Evolutionary conservation across 2,888 invertebrate genomes (phyloP).

Genomic region (Eupithecia subumbrata): DNA sequence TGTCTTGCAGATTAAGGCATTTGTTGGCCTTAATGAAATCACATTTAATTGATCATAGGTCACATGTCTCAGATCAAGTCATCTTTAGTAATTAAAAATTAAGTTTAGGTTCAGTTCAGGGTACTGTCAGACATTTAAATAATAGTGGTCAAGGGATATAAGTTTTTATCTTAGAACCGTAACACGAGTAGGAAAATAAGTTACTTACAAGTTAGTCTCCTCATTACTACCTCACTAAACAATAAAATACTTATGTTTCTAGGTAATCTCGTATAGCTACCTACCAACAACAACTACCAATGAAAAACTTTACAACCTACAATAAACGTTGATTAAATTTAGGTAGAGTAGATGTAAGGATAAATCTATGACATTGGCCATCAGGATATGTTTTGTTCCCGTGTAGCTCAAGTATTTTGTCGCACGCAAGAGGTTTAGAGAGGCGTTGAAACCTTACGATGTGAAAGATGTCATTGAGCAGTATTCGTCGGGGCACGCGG

Average conservation of each 20-base stretch:
- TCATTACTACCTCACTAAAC: slow-evolving; percentile 2
- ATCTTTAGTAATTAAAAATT: background rate
- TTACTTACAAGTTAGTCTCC: background rate
- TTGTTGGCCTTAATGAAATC: background rate
- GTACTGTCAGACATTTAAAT: background rate
- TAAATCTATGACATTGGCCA: slow-evolving; percentile 48
- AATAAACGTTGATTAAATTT: slow-evolving; percentile 17
- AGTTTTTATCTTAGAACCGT: background rate
- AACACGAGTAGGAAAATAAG: background rate
- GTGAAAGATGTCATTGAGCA: slow-evolving; percentile 98
- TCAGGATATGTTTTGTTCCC: slow-evolving; percentile 77
- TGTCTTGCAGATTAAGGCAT: slow-evolving; percentile 18
- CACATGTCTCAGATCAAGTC: background rate
- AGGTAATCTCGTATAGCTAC: background rate
- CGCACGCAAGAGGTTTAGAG: slow-evolving; percentile 95
- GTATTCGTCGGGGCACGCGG: slow-evolving; percentile 94
- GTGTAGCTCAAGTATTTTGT: slow-evolving; percentile 94
- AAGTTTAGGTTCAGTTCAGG: background rate
- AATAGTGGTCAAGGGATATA: background rate
- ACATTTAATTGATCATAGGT: background rate
- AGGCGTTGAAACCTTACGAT: slow-evolving; percentile 96
- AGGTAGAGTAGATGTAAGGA: slow-evolving; percentile 9
- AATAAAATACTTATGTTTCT: background rate
- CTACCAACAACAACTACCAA: slow-evolving; percentile 2
- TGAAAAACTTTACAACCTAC: slow-evolving; percentile 2